Evolutionary conservation across 1,140 invertebrate species (phyloP).

Genomic region (Cephus cinctus): DNA sequence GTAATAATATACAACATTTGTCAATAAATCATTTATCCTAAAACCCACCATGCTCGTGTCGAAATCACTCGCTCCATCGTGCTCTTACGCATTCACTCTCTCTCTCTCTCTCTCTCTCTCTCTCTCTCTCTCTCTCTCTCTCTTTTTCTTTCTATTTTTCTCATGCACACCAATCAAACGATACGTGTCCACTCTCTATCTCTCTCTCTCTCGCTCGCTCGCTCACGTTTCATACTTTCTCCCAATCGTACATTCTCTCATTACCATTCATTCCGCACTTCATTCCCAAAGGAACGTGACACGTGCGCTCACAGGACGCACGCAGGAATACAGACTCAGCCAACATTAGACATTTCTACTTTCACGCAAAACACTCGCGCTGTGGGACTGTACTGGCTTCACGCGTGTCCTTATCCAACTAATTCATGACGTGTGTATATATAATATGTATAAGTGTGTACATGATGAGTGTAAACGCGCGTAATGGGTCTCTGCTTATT

Average conservation of each 20-base stretch:
- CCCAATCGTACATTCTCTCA: slow-evolving; percentile 7
- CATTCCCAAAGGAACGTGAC: too few relatives aligned
- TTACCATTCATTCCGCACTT: too few relatives aligned
- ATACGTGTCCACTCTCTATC: too few relatives aligned
- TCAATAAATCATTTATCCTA: slow-evolving; percentile 57
- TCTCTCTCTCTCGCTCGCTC: slow-evolving; percentile 7
- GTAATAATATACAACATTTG: slow-evolving; percentile 58
- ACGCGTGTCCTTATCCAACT: slow-evolving; percentile 41
- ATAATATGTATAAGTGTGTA: too few relatives aligned
- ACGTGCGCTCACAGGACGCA: too few relatives aligned
- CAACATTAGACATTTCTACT: slow-evolving; percentile 8
- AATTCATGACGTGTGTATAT: slow-evolving; percentile 32
- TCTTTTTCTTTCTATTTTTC: background rate
- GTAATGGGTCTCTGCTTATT: too few relatives aligned
- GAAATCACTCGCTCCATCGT: too few relatives aligned
- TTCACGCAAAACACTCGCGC: slow-evolving; percentile 35
- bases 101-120: slow-evolving; percentile 26
- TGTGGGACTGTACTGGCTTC: slow-evolving; percentile 46
- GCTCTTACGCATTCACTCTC: background rate
- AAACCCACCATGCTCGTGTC: slow-evolving; percentile 46
- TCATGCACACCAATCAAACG: slow-evolving; percentile 1
- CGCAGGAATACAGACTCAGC: background rate
- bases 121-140: slow-evolving; percentile 9
- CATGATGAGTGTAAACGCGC: slow-evolving; percentile 17
- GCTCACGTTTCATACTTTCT: background rate